Base-by-base conservation (phyloP, 64 coral and sea anemone species). In the Platygyra sinensis region DNA sequence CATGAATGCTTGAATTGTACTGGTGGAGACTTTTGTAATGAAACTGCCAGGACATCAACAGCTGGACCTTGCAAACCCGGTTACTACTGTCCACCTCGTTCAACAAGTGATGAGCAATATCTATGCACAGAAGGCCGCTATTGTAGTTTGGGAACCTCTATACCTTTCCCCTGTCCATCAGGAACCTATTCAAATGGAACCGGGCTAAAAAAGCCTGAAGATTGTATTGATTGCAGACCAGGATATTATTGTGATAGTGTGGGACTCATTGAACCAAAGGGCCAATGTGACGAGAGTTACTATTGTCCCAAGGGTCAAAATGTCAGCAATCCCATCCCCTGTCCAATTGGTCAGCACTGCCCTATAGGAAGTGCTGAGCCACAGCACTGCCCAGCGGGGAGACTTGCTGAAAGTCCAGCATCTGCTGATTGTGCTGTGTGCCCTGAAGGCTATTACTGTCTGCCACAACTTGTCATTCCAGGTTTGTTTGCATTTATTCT, bases 21-120 rank as follows among this genome's bases (percentile, higher is more conserved):
- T 31, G 97, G 94, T 36, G 97, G 97, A n/a, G 90, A 99, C 50
- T 96, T 96, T 62, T 99, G 97, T 54, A 99, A 99, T 80, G 78
- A 82, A 67, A 96, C 97, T 22, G 91, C 72, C n/a, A 88, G 91
- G 77, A 99, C 97, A 18, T 52, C 60, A 51, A 95, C 97, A 32
- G 86, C 97, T 76, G 97, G 97, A 4, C 82, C 60, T 18, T 99
- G 97, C 79, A 86, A 83, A 24, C 36, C 91, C 13, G 91, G 97
- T 0, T 99, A 93, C 73, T 99, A 96, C 59, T 99, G 97, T n/a
- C 94, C 88, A 79, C 19, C 5, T 31, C 64, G 94, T 4, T 99
- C 97, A 25, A 91, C 85, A 27, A 87, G 88, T 72, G 17, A 79
- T 57, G 28, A 83, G 54, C 75, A 99, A 94, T 57, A 93, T 28